Evolutionary conservation across 2,797 vertebrate species (phyloP), one percentile per base, ranked within the genome.

Genomic region (Molothrus ater): DNA sequence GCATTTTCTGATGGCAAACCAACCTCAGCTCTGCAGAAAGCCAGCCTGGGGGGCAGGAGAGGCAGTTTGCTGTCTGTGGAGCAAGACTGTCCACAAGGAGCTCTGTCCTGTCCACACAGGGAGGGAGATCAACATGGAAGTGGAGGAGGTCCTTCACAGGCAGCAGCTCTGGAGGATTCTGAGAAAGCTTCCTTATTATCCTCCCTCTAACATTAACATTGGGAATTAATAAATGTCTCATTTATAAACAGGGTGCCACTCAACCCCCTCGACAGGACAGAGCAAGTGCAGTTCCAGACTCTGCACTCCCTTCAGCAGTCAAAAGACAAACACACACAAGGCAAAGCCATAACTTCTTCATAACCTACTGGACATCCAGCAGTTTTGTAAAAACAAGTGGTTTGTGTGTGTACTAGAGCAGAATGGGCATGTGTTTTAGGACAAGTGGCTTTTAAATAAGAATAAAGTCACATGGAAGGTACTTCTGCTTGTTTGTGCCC

Each of bases 41-140:
- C 7, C 3, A 5, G 7, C 8, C 11, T 3, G 2, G 1, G 2
- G 5, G 5, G 1, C 12, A 56, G 4, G 26, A n/a, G 71, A 53
- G 5, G 4, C 2, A 51, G 9, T 83, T 84, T 86, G 13, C 4
- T 64, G 9, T 24, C 36, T 40, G 48, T 51, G 34, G 54, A 45
- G 43, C 43, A 45, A 21, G 20, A 21, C 43, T 45, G 43, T 45
- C 45, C 45, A 45, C 45, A 45, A 18, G 34, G 29, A 60, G 18
- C 20, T 56, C 56, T 19, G 2, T 63, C 14, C 36, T 43, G 20
- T 25, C 31, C 38, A 17, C 20, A 13, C 17, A 40, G 24, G 8
- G 5, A 20, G 6, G 48, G 5, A 65, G 32, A 38, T 61, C 16
- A 40, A 13, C 29, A 69, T 13, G 1, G 2, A 80, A 63, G 21